Evolutionary conservation across 2,113 vertebrate genomes (phyloP).

Genomic region (Drymodes brunneopygia): DNA sequence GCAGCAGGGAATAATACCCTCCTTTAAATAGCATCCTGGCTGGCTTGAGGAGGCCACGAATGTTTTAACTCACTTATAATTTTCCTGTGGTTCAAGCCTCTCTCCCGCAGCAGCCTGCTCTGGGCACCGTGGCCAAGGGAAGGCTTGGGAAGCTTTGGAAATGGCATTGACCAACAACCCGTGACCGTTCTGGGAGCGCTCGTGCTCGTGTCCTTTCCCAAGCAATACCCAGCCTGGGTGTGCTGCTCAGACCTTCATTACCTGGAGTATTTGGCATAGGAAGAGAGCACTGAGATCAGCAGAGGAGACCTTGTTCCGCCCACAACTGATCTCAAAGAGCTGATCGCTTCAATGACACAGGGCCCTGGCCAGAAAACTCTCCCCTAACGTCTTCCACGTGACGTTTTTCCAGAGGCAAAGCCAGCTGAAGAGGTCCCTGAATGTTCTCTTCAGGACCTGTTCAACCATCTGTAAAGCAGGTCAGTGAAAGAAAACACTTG

Average conservation of each 20-base stretch:
- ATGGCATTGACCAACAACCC: neutral
- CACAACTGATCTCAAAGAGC: neutral
- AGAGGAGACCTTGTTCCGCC: neutral
- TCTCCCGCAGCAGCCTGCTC: neutral
- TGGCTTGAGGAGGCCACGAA: neutral
- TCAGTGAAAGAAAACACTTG: neutral
- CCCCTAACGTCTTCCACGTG: neutral
- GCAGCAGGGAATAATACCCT: slow-evolving; percentile 11
- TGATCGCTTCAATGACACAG: neutral
- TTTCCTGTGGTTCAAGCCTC: neutral
- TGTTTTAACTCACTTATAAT: slow-evolving; percentile 15
- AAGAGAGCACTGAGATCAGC: neutral
- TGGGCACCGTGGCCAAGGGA: neutral
- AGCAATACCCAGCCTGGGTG: neutral
- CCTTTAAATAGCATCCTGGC: slow-evolving; percentile 38
- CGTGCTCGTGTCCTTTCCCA: neutral
- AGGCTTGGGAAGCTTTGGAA: neutral
- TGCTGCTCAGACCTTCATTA: neutral
- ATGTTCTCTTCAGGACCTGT: neutral
- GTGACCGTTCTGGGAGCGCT: neutral
- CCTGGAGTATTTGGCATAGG: neutral
- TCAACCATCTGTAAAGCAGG: neutral
- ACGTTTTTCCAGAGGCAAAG: neutral
- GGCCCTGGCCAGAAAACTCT: neutral
- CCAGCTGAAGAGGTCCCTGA: neutral